Percentiles rank a stretch among this genome's conserved stretches.
Evolutionary conservation across 2,888 invertebrate genomes (phyloP).

Genomic region (Brachypterus glaber): DNA sequence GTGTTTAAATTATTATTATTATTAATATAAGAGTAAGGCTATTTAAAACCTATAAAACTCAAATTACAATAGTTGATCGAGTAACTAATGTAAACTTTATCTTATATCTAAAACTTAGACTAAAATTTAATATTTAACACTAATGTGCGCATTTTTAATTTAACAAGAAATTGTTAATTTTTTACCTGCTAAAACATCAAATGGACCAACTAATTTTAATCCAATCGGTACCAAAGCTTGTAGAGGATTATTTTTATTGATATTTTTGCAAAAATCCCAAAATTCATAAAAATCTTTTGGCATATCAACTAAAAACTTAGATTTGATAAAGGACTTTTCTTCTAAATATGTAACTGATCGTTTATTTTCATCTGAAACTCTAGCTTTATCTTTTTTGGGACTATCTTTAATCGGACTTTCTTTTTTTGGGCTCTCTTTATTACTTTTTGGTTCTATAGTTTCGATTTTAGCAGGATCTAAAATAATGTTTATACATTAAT

Average conservation of each 20-base stretch:
- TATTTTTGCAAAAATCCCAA: conserved; percentile 61
- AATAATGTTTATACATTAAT: not conserved
- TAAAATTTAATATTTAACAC: too few species aligned
- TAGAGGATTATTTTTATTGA: conserved; percentile 48
- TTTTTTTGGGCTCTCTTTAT: conserved; percentile 1
- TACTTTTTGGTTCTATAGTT: too few species aligned
- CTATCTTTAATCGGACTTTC: too few species aligned
- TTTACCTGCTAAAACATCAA: conserved; percentile 65
- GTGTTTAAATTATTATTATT: too few species aligned
- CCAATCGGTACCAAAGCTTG: conserved; percentile 57
- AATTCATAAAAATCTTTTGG: conserved; percentile 83
- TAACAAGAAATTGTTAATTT: too few species aligned
- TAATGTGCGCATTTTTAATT: too few species aligned
- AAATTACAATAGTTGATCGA: too few species aligned
- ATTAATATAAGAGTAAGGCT: too few species aligned
- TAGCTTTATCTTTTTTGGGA: too few species aligned
- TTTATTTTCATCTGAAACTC: conserved; percentile 37
- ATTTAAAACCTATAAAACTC: too few species aligned
- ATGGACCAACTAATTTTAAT: conserved; percentile 76
- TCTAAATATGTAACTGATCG: conserved; percentile 3
- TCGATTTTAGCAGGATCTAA: conserved; percentile 2
- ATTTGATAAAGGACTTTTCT: conserved; percentile 52
- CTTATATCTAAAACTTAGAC: too few species aligned
- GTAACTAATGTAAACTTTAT: too few species aligned
- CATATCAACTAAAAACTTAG: conserved; percentile 76